Evolutionary conservation across 2,797 vertebrate species (phyloP).

Genomic region (Cetoscarus ocellatus): DNA sequence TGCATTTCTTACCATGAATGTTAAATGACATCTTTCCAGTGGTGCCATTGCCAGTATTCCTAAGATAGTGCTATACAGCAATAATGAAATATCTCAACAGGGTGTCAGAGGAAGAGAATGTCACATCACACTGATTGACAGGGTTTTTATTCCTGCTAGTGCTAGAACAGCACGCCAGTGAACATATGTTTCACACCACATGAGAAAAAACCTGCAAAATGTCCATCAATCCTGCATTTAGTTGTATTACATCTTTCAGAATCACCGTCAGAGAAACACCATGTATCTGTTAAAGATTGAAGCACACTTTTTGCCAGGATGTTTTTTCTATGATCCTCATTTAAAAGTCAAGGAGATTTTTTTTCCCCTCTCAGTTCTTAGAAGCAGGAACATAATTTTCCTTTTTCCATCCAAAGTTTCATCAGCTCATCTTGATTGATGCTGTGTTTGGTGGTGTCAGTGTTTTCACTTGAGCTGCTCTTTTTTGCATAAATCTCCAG

Average conservation of each 20-base stretch:
- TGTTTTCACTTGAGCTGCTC: neutral
- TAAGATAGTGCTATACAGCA: neutral
- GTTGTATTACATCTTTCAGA: neutral
- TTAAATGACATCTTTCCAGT: neutral
- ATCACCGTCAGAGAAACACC: neutral
- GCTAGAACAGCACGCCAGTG: slow-evolving; percentile 4
- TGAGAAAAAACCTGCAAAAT: neutral
- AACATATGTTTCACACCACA: slow-evolving; percentile 1
- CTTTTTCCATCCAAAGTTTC: neutral
- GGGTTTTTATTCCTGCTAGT: neutral
- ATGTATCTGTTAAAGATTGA: neutral
- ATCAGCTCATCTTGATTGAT: neutral
- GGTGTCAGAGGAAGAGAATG: neutral
- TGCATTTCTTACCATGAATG: neutral
- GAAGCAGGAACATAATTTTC: neutral
- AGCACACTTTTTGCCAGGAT: neutral
- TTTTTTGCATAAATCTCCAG: neutral
- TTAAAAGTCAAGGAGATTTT: neutral
- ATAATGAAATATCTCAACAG: slow-evolving; percentile 1
- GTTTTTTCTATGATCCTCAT: neutral
- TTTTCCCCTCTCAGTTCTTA: neutral
- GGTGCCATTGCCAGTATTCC: neutral
- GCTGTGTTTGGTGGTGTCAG: neutral
- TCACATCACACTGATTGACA: slow-evolving; percentile 2
- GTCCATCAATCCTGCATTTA: neutral